Evolutionary conservation across 1,140 invertebrate genomes (phyloP).

Genomic region (Gyrodactylus bullatarudis): DNA sequence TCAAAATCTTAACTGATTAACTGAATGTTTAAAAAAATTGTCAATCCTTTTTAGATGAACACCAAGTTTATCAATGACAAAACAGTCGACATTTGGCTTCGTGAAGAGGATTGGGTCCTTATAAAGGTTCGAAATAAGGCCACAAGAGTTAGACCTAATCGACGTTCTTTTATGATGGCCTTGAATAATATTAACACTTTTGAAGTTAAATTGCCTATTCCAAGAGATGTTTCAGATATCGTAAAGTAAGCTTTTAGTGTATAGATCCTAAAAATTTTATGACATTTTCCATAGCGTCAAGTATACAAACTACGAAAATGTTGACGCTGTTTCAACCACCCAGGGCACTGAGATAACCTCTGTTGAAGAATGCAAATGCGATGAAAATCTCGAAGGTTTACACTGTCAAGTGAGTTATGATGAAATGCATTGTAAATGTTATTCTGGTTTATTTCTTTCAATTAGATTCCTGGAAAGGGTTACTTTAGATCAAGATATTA

Average conservation of each 20-base stretch:
- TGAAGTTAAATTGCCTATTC: neutral
- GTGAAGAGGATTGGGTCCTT: neutral
- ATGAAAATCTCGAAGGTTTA: slow-evolving; percentile 43
- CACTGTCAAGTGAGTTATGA: neutral
- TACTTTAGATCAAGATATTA: too few species aligned
- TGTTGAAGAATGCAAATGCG: neutral
- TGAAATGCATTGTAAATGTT: too few species aligned
- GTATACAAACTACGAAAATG: neutral
- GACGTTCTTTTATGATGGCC: neutral
- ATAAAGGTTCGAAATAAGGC: neutral
- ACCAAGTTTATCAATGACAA: neutral
- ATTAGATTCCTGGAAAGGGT: too few species aligned
- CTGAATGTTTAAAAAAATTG: neutral
- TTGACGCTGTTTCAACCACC: neutral
- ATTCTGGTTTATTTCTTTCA: too few species aligned
- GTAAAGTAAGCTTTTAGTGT: neutral
- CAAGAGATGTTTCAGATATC: neutral
- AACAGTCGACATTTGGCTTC: neutral
- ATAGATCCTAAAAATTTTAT: neutral
- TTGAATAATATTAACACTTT: neutral
- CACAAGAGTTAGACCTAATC: neutral
- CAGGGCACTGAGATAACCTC: neutral
- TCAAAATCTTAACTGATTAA: too few species aligned
- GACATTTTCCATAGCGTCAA: too few species aligned
- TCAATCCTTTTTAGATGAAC: neutral